Conservation (phyloP, 2,797 vertebrate genomes). For the Aotus griseimembra region DNA sequence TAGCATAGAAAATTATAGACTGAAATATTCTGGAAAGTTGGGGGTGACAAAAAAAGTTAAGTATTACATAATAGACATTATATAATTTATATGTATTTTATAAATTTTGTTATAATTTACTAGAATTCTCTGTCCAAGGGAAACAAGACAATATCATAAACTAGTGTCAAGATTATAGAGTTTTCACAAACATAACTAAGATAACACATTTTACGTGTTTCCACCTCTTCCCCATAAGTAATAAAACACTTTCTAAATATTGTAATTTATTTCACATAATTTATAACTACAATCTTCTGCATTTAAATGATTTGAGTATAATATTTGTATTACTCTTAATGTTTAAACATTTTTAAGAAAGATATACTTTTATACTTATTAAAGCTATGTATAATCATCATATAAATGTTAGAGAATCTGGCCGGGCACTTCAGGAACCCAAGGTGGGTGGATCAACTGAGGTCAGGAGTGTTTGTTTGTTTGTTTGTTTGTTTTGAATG, state of each 20-base stretch:
- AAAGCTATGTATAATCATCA: not conserved
- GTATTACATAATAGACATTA: not conserved
- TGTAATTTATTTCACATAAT: not conserved
- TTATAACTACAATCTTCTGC: not conserved
- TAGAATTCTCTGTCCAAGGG: not conserved
- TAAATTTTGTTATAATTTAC: not conserved
- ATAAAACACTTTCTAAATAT: not conserved
- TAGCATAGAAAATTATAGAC: not conserved
- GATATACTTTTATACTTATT: not conserved
- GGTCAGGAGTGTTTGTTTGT: not conserved
- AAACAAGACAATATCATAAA: not conserved
- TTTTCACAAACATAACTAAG: not conserved
- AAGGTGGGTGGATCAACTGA: not conserved
- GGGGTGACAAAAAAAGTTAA: not conserved
- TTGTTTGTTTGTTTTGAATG: slow-evolving; percentile 24
- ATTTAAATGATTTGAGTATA: not conserved
- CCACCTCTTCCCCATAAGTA: not conserved
- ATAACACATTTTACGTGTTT: not conserved
- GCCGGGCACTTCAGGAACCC: fast-evolving
- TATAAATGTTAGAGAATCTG: not conserved
- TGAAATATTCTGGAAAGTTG: not conserved
- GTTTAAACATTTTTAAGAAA: not conserved
- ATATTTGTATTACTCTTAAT: not conserved
- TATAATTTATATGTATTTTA: not conserved
- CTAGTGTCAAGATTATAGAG: not conserved